phyloP scores from a whole-genome alignment of 1,140 invertebrate species.

The Calosoma granatense region DNA sequence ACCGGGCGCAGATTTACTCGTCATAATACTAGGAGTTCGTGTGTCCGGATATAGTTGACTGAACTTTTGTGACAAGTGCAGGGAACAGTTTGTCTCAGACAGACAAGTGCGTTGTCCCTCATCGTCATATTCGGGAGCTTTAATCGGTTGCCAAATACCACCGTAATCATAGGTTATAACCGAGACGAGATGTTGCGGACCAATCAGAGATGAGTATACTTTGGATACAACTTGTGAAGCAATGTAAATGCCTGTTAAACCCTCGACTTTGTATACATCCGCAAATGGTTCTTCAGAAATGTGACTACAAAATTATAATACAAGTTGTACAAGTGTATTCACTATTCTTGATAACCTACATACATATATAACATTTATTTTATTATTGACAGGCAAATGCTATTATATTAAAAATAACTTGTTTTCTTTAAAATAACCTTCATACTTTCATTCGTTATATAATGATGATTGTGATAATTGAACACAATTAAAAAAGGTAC shows the following conservation, averaged over 20 bases:
- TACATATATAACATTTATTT: conserved; percentile 3
- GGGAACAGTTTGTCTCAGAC: conserved; percentile 56
- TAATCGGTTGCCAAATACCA: conserved; percentile 64
- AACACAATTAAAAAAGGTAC: too few species aligned
- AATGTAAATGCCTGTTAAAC: conserved; percentile 79
- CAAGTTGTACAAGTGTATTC: too few species aligned
- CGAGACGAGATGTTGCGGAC: conserved; percentile 62
- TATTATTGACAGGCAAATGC: too few species aligned
- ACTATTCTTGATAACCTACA: neutral
- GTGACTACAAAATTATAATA: conserved; percentile 45
- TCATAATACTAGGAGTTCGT: conserved; percentile 70
- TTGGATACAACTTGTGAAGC: conserved; percentile 61
- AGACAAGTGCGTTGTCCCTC: conserved; percentile 53
- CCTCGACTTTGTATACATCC: conserved; percentile 82
- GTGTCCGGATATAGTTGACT: conserved; percentile 70
- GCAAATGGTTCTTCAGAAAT: conserved; percentile 72
- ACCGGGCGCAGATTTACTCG: conserved; percentile 76
- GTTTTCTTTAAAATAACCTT: neutral
- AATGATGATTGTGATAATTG: too few species aligned
- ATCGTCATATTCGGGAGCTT: conserved; percentile 53
- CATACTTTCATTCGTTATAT: too few species aligned
- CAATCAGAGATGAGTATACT: conserved; percentile 42
- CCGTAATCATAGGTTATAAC: conserved; percentile 86
- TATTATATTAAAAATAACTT: neutral
- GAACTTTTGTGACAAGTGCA: conserved; percentile 81